phyloP scores from a whole-genome alignment of 2,888 invertebrate species.

The Thera britannica region DNA sequence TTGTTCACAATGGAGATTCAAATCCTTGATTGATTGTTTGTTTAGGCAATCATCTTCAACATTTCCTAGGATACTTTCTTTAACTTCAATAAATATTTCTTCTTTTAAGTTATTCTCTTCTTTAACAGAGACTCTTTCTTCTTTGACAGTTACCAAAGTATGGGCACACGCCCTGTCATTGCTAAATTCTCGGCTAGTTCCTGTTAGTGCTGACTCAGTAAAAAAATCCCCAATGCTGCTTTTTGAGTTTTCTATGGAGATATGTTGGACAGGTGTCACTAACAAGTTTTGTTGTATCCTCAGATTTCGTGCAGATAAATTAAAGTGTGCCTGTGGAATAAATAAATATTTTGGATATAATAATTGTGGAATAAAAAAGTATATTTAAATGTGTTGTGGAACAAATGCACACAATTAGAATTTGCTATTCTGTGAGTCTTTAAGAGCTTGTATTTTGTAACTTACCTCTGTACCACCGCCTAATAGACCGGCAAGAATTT shows the following conservation, averaged over 20 bases:
- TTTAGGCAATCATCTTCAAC: background rate
- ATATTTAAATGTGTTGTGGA: background rate
- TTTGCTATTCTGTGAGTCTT: too few relatives aligned
- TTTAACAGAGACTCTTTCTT: constrained; percentile 6
- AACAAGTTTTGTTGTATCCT: background rate
- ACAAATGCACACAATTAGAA: too few relatives aligned
- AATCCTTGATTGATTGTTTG: background rate
- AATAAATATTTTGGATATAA: background rate
- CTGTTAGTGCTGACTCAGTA: background rate
- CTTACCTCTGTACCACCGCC: constrained; percentile 3
- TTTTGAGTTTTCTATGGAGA: constrained; percentile 1
- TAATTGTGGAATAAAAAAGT: too few relatives aligned
- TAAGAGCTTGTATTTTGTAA: background rate
- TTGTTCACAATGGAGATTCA: background rate
- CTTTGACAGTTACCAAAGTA: constrained; percentile 5
- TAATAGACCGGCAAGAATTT: constrained; percentile 6
- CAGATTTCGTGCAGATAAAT: background rate
- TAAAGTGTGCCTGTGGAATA: constrained; percentile 4
- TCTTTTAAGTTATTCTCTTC: constrained; percentile 9
- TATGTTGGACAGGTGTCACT: background rate
- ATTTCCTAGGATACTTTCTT: background rate
- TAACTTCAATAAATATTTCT: constrained; percentile 1
- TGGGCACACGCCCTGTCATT: background rate
- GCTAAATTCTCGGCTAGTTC: background rate
- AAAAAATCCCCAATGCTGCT: background rate